Evolutionary conservation across 2,797 vertebrate species (phyloP).

Genomic region (Lepidocolaptes lacrymiger): DNA sequence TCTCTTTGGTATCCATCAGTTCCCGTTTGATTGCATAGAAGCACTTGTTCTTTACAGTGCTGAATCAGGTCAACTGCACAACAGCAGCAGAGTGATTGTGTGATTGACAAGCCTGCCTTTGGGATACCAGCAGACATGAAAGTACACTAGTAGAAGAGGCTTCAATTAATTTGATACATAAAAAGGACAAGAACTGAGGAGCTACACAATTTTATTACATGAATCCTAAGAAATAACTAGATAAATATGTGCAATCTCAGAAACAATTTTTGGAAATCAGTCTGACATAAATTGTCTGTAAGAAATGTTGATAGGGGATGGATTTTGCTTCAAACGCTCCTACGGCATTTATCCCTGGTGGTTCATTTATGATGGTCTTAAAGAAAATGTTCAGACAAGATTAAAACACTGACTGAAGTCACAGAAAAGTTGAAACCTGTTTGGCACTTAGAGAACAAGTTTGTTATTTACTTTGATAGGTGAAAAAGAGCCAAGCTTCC

Average conservation of each 20-base stretch:
- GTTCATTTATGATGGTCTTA: conserved; percentile 38
- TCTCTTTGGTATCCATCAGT: conserved; percentile 29
- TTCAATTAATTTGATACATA: conserved; percentile 66
- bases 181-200: background rate
- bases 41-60: conserved; percentile 21
- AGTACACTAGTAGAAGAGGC: conserved; percentile 10
- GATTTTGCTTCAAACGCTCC: conserved; percentile 55
- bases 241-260: conserved; percentile 17
- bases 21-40: conserved; percentile 52
- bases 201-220: conserved; percentile 2
- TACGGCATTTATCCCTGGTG: background rate
- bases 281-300: conserved; percentile 52
- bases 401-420: conserved; percentile 29
- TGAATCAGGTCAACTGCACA: conserved; percentile 66
- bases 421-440: background rate
- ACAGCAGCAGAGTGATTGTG: conserved; percentile 47
- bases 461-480: background rate
- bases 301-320: conserved; percentile 37
- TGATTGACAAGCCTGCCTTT: conserved; percentile 66
- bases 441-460: background rate
- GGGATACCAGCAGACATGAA: conserved; percentile 55
- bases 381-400: conserved; percentile 34
- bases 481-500: background rate
- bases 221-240: conserved; percentile 40
- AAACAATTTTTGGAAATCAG: conserved; percentile 44